Base-by-base conservation (phyloP, 2,888 invertebrate genomes). In the Lasioglossum morio region DNA sequence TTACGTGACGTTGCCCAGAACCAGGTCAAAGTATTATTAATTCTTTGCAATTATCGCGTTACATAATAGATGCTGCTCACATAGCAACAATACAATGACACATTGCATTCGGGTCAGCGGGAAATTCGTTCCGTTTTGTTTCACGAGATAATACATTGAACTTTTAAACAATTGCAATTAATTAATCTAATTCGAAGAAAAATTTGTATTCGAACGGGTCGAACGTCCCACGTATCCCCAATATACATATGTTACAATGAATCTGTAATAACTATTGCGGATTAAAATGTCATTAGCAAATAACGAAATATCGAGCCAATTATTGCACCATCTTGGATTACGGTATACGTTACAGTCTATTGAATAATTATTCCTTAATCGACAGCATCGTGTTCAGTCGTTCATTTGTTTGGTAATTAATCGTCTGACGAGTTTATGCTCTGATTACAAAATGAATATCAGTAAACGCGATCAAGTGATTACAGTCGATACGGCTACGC, bases 351-450 rank as follows among this genome's bases (percentile, higher is more conserved):
- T 82, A 69, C 63, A 46, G 66, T 72, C 12, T 34, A 76, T 73
- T 60, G 57, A 69, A n/a, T 81, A 86, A 89, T 89, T 88, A 85
- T 77, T 72, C 73, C 57, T 66, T 79, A 75, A 79, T 72, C 72
- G 66, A 34, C 75, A 63, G 75, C 84, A 79, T 84, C 84, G 86
- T 86, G 83, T 77, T 82, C 80, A 80, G 79, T 82, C 75, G 84
- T 82, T 86, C 79, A 84, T 85, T 89, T 87, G 86, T 82, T 86
- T 82, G 77, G 77, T 89, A 87, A 89, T 90, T 89, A 91, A 87
- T 84, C 78, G 79, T 66, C 60, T 77, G 84, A 86, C 76, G 77
- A 84, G 82, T 89, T 92, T 88, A 89, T 88, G 85, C 87, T 79
- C 85, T 76, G 84, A 81, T 84, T 86, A 82, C 76, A 53, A 73